These are phyloP conservation scores for Himalopsyche phryganea DNA, from an alignment of 1,140 invertebrate species.

Conservation along the genomic window DNA sequence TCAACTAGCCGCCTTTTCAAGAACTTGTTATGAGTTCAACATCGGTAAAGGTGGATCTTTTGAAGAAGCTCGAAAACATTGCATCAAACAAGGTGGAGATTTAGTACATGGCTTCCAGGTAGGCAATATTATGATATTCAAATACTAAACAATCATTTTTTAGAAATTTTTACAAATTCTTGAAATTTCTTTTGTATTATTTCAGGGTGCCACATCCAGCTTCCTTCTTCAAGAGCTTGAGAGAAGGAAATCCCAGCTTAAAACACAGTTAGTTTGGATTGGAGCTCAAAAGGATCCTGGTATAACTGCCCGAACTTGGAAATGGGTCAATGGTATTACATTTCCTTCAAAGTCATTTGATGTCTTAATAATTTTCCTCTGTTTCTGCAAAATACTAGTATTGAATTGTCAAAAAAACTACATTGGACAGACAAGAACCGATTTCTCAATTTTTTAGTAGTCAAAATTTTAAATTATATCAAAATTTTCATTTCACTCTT, in stretches of 20 bases:
- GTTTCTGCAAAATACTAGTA: background rate
- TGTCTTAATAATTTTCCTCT: background rate
- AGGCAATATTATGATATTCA: background rate
- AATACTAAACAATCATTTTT: background rate
- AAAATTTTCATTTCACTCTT: no score
- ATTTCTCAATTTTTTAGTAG: no score
- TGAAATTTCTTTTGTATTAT: slow-evolving; percentile 26
- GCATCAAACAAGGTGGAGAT: slow-evolving; percentile 73
- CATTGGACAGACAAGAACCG: no score
- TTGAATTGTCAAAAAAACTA: no score
- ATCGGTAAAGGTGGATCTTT: slow-evolving; percentile 77
- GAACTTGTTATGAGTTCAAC: slow-evolving; percentile 86
- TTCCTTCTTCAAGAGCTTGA: slow-evolving; percentile 80
- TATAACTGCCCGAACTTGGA: slow-evolving; percentile 78
- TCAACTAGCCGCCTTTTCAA: slow-evolving; percentile 74
- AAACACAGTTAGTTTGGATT: slow-evolving; percentile 87
- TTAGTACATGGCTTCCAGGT: slow-evolving; percentile 72
- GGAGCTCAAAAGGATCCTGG: slow-evolving; percentile 84
- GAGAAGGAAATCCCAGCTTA: slow-evolving; percentile 69
- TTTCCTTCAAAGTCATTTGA: background rate
- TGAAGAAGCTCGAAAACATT: slow-evolving; percentile 71
- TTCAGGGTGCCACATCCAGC: slow-evolving; percentile 62
- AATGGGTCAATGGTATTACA: slow-evolving; percentile 78
- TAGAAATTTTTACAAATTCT: no score
- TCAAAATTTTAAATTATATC: no score